Conservation (phyloP, 2,888 invertebrate genomes). For the Tillus elongatus region DNA sequence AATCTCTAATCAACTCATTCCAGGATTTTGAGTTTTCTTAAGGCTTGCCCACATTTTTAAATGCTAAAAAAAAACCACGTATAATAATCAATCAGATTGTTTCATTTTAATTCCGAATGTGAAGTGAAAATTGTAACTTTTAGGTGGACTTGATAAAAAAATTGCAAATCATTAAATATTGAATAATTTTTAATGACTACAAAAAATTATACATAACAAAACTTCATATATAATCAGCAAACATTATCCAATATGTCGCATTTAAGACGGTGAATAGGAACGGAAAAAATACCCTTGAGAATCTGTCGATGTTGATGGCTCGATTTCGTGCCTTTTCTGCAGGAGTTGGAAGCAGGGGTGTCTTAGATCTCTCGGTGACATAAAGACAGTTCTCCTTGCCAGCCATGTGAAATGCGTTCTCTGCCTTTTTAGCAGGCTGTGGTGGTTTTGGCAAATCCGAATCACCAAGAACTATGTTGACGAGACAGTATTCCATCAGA, state of each 20-base stretch:
- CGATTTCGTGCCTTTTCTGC: slow-evolving; percentile 54
- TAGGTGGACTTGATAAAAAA: too few relatives aligned
- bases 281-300: slow-evolving; percentile 62
- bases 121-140: too few relatives aligned
- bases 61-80: too few relatives aligned
- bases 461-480: slow-evolving; percentile 75
- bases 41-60: too few relatives aligned
- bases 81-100: too few relatives aligned
- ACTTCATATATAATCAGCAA: slow-evolving; percentile 65
- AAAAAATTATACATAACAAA: too few relatives aligned
- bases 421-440: slow-evolving; percentile 45
- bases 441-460: slow-evolving; percentile 52
- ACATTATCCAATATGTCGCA: slow-evolving; percentile 62
- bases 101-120: too few relatives aligned
- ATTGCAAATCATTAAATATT: too few relatives aligned
- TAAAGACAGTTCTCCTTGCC: slow-evolving; percentile 42
- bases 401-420: slow-evolving; percentile 48
- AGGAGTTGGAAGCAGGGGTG: slow-evolving; percentile 43
- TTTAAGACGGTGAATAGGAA: slow-evolving; percentile 59
- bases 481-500: slow-evolving; percentile 84
- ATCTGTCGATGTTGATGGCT: slow-evolving; percentile 62
- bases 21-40: too few relatives aligned
- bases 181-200: too few relatives aligned
- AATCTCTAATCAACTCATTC: too few relatives aligned
- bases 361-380: slow-evolving; percentile 31